Conservation (phyloP, 2,113 vertebrate genomes). For the Zosterops japonicus region DNA sequence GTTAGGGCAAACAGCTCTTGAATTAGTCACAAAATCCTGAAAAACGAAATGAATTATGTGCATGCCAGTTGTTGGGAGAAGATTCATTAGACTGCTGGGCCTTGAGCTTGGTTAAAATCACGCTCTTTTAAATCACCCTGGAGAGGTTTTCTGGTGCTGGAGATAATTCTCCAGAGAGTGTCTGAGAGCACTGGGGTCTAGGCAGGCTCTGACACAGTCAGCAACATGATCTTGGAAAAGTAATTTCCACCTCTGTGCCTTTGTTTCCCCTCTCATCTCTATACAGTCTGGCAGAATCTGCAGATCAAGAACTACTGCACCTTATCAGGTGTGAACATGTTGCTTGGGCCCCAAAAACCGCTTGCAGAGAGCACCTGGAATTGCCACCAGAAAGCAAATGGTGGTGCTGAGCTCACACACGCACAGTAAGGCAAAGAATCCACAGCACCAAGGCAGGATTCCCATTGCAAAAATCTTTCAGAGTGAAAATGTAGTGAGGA, state of each 20-base stretch:
- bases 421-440: not conserved
- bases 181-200: not conserved
- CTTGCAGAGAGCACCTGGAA: not conserved
- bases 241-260: not conserved
- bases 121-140: slow-evolving; percentile 26
- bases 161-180: not conserved
- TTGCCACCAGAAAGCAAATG: not conserved
- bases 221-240: not conserved
- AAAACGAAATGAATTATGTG: not conserved
- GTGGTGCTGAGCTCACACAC: not conserved
- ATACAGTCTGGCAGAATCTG: not conserved
- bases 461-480: not conserved
- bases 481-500: not conserved
- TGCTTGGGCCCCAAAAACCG: not conserved
- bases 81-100: slow-evolving; percentile 35
- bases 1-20: slow-evolving; percentile 24
- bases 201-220: not conserved
- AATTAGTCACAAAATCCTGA: slow-evolving; percentile 26
- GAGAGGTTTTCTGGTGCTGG: slow-evolving; percentile 8
- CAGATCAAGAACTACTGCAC: not conserved
- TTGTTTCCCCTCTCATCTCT: not conserved
- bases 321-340: not conserved
- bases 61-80: not conserved
- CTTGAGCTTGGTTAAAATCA: slow-evolving; percentile 56
- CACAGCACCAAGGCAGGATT: not conserved